Base-by-base conservation (phyloP, 2,113 vertebrate species). In the Zosterops lateralis region DNA sequence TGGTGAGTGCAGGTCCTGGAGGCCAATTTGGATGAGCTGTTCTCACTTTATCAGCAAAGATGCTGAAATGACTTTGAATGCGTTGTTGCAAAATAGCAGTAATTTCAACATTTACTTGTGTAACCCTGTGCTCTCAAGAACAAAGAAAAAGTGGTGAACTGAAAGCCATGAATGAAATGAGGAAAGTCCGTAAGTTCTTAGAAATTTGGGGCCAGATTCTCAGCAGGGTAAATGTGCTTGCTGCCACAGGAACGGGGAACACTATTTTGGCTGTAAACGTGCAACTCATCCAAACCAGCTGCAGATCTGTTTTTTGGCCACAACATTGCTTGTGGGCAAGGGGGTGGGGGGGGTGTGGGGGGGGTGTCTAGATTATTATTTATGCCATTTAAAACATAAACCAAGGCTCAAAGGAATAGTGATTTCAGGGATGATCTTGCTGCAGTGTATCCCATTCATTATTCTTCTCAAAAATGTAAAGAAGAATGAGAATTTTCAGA, bases 21-120 rank as follows among this genome's bases (percentile, higher is more conserved):
- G 94, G 95, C 97, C 97, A 94, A 97, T 98, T 98, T 98, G 98
- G 98, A 98, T 95, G 98, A 98, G 98, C 98, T 98, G 96, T 98
- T 98, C 98, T 97, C 92, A 95, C 97, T 98, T 97, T 98, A 98
- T 98, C 98, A 98, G 97, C 5, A 66, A 47, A 68, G 97, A 97
- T 94, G 96, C 98, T 97, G 96, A 96, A 97, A 97, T 98, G 96
- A 97, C 98, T 99, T 98, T 98, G 98, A 98, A 97, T 98, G 98
- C 97, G 91, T 97, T 98, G 98, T 95, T 97, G 96, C 95, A 96
- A 98, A 98, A 97, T 96, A 98, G 97, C 96, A 97, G 96, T 97
- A 98, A 98, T 98, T 98, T 98, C 96, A 91, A 89, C 96, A 97
- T 97, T 97, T 98, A 98, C 97, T 97, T 66, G 10, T 91, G 96